Evolutionary conservation across 2,113 vertebrate genomes (phyloP).

Genomic region (Hippopotamus amphibius): DNA sequence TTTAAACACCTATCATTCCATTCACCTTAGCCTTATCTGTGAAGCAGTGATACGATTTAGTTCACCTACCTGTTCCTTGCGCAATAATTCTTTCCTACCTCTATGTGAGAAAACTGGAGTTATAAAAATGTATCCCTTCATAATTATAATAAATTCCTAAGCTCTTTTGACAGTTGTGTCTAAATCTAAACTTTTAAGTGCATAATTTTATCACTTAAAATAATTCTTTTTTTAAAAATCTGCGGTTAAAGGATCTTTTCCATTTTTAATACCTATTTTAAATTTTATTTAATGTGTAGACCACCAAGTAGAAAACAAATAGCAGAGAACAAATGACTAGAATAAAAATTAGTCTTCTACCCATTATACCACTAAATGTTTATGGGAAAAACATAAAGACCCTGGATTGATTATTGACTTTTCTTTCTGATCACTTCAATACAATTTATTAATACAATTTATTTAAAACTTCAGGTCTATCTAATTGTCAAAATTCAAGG

Average conservation of each 20-base stretch:
- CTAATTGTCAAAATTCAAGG: not conserved
- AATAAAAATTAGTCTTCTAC: conserved; percentile 20
- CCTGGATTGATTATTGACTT: not conserved
- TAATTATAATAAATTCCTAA: not conserved
- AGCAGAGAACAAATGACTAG: not conserved
- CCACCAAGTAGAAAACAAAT: conserved; percentile 3
- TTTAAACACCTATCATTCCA: not conserved
- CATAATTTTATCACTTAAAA: conserved; percentile 19
- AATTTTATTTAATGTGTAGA: not conserved
- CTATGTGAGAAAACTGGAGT: not conserved
- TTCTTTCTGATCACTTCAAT: conserved; percentile 34
- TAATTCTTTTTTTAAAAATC: not conserved
- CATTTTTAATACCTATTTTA: conserved; percentile 11
- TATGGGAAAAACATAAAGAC: conserved; percentile 9
- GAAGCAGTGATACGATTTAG: not conserved
- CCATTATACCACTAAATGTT: not conserved
- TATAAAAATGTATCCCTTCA: not conserved
- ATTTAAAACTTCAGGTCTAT: conserved; percentile 25
- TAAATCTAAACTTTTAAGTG: conserved; percentile 24
- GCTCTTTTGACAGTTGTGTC: not conserved
- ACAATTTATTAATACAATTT: conserved; percentile 42
- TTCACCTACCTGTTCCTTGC: not conserved
- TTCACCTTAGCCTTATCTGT: not conserved
- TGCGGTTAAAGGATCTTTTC: not conserved
- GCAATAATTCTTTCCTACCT: not conserved